Evolutionary conservation across 37 sponge, comb jelly and placozoan genomes (phyloP).

Genomic region (Spongilla lacustris): DNA sequence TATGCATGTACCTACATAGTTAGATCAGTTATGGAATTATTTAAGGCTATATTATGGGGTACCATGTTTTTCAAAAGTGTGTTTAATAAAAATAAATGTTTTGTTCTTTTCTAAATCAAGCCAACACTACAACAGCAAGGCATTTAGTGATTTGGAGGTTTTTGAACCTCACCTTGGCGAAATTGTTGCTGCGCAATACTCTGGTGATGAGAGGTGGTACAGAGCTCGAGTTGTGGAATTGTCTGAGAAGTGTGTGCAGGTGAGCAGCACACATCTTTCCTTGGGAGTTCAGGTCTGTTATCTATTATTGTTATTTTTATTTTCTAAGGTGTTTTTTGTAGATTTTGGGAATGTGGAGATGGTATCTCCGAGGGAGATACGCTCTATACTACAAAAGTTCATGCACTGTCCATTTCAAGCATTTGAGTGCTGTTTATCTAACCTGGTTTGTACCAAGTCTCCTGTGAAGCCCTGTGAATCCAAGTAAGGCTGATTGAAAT

Average conservation of each 20-base stretch:
- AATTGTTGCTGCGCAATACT: constrained; percentile 35
- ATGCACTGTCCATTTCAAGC: constrained; percentile 67
- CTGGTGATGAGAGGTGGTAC: constrained; percentile 27
- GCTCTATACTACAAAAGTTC: constrained; percentile 40
- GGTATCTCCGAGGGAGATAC: constrained; percentile 9
- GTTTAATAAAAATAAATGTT: not conserved
- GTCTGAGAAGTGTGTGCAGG: not conserved
- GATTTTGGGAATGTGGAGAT: constrained; percentile 49
- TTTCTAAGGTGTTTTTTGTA: constrained; percentile 51
- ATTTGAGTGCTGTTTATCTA: constrained; percentile 47
- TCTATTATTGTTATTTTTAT: not conserved
- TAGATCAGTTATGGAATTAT: too few relatives aligned
- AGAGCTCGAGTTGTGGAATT: constrained; percentile 19
- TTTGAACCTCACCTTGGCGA: constrained; percentile 31
- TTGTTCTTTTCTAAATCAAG: not conserved
- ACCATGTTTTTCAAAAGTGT: too few relatives aligned
- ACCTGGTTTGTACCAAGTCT: not conserved
- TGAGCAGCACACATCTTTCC: not conserved
- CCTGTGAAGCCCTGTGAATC: not conserved
- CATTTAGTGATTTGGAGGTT: constrained; percentile 25
- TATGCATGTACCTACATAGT: too few relatives aligned
- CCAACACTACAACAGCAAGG: constrained; percentile 28
- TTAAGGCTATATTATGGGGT: too few relatives aligned
- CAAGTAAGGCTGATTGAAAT: not conserved
- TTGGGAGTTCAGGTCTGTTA: not conserved